Evolutionary conservation across 53 echinoderm and acorn worm genomes (phyloP).

Genomic region (Pentamera pediparva): DNA sequence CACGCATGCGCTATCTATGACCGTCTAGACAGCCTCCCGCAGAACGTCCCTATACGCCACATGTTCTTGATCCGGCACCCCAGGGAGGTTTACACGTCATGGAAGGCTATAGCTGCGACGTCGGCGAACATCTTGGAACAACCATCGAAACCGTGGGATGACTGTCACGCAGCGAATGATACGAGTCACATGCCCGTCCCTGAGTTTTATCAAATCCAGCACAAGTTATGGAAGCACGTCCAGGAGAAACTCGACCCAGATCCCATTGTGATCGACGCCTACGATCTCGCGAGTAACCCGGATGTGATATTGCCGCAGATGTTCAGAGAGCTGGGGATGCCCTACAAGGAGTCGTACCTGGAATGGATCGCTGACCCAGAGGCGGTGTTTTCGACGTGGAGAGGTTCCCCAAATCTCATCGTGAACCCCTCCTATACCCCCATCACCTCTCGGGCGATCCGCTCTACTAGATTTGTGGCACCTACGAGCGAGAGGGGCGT

Average conservation of each 20-base stretch:
- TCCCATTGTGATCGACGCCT: not conserved
- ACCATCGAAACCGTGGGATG: not conserved
- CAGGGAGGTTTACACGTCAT: not conserved
- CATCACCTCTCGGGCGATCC: not conserved
- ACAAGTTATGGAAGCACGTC: not conserved
- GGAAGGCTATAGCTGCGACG: not conserved
- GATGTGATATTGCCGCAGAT: not conserved
- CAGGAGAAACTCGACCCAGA: not conserved
- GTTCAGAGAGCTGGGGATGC: not conserved
- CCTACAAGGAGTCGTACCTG: not conserved
- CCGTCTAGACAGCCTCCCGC: not conserved
- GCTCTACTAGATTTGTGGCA: not conserved
- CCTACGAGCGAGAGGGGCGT: not conserved
- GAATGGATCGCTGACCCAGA: not conserved
- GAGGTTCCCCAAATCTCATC: not conserved
- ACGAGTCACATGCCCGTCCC: not conserved
- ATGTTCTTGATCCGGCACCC: slow-evolving; percentile 5
- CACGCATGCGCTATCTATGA: not conserved
- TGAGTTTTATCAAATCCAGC: not conserved
- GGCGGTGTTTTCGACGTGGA: not conserved
- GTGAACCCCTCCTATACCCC: not conserved
- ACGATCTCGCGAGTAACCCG: not conserved
- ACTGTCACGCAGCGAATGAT: not conserved
- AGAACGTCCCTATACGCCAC: not conserved
- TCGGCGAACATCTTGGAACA: not conserved